Base-by-base conservation (phyloP, 2,797 vertebrate species). In the Catostomus latipinnis region DNA sequence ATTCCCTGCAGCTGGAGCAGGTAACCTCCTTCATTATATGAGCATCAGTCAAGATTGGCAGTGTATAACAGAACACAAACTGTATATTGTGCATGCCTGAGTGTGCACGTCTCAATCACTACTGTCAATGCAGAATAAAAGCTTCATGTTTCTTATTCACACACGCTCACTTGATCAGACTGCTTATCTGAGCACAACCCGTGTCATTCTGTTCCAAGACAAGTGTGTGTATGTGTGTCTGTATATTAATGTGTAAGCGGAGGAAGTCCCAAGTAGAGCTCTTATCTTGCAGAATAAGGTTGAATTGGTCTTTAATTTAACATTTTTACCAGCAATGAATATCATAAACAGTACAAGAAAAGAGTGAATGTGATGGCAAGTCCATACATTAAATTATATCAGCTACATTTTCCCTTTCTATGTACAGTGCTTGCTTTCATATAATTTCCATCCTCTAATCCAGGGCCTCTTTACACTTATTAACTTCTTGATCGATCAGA, bases 271-370 rank as follows among this genome's bases (percentile, higher is more conserved):
- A 71, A 77, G 74, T 66, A 57, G 70, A 65, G 18, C 48, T 72
- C 46, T 67, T 74, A 72, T 81, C 58, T 57, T 62, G 62, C 49
- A 34, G 34, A 34, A 34, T 34, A 45, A 65, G 56, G 74, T 77
- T 80, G 58, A 74, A 66, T 43, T 46, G 50, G 63, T 68, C 54
- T 68, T 63, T 69, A 78, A 81, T 83, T 81, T 79, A 76, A 71
- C 71, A 82, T 14, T 58, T 57, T 65, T 81, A 71, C 72, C 67
- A 13, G 74, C 9, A 6, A 13, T 52, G 68, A 81, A 62, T 62
- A 76, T 62, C 58, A 74, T 79, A 50, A 79, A 76, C 74, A 71
- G 83, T 8, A 50, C 9, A 73, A 54, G 63, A 83, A 79, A 81
- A 60, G 16, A 67, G 75, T 13, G 34, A 34, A 34, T 34, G 34